A percentile compares a stretch with the other conserved stretches of the same genome.
phyloP scores from a whole-genome alignment of 2,113 vertebrate genomes.

The Tiliqua scincoides region DNA sequence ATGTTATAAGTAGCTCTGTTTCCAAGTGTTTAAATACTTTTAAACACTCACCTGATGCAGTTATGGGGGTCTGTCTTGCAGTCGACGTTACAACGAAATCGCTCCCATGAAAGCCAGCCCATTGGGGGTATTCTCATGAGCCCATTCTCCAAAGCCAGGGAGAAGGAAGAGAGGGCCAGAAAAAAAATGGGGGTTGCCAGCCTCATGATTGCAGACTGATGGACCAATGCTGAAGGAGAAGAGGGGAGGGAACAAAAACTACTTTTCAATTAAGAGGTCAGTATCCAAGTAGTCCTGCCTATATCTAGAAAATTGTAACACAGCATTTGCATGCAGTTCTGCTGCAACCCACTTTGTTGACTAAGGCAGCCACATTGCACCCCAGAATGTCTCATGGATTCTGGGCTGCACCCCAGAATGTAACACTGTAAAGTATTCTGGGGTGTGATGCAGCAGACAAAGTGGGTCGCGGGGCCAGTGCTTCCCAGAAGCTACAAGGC shows the following conservation, averaged over 20 bases:
- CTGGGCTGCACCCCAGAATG: too few species aligned
- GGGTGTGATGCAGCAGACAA: too few species aligned
- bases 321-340: not conserved
- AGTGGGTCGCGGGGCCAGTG: too few species aligned
- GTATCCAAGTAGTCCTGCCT: not conserved
- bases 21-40: not conserved
- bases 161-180: slow-evolving; percentile 49
- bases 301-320: not conserved
- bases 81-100: slow-evolving; percentile 89
- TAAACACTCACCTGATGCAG: slow-evolving; percentile 91
- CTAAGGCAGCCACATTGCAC: too few species aligned
- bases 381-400: too few species aligned
- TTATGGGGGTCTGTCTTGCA: slow-evolving; percentile 85
- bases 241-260: not conserved
- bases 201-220: not conserved
- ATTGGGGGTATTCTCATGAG: slow-evolving; percentile 89
- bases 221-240: not conserved
- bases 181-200: not conserved
- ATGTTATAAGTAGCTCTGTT: not conserved
- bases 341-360: too few species aligned
- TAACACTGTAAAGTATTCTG: too few species aligned
- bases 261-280: not conserved
- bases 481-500: too few species aligned
- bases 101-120: slow-evolving; percentile 97
- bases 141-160: slow-evolving; percentile 86